Base-by-base conservation (phyloP, 1,140 invertebrate genomes). In the Pentalonia nigronervosa region DNA sequence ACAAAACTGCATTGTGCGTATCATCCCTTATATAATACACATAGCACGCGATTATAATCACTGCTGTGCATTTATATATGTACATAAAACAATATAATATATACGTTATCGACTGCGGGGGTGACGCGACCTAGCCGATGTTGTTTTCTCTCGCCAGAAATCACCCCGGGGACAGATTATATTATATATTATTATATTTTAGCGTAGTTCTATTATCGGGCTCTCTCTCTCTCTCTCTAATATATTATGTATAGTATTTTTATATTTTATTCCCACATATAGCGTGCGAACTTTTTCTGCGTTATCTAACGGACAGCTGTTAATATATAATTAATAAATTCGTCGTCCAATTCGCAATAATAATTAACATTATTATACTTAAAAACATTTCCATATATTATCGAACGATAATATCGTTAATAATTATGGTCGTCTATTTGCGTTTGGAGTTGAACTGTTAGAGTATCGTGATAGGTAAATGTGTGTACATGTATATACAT, bases 111-210 rank as follows among this genome's bases (percentile, higher is more conserved):
- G 20, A 30, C 36, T 25, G 20, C 48, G n/a, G n/a, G 86, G 47
- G 87, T 34, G n/a, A 53, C 36, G n/a, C 23, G 41, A 84, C 25
- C 36, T 89, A 53, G 23, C 34, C 48, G 48, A 50, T 4, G 50
- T 34, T 53, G 21, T 36, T 89, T 89, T 89, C 48, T 47, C n/a
- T 89, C 48, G 20, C 21, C 7, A n/a, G n/a, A 53, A 7, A 36
- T 89, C 87, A 89, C 87, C 48, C 48, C 47, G n/a, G 87, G 87
- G 87, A 50, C 34, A 36, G 87, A 89, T 89, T 6, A 47, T 48
- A 45, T 17, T 47, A n/a, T 86, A 47, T 41, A 45, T 47, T 45
- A 47, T 17, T 76, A 45, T 84, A 83, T 48, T 87, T 23, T 50
- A 34, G 7, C 8, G 30, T 34, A 30, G 47, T 87, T 87, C n/a